Evolutionary conservation across 2,797 vertebrate species (phyloP).

Genomic region (Sciaenops ocellatus): DNA sequence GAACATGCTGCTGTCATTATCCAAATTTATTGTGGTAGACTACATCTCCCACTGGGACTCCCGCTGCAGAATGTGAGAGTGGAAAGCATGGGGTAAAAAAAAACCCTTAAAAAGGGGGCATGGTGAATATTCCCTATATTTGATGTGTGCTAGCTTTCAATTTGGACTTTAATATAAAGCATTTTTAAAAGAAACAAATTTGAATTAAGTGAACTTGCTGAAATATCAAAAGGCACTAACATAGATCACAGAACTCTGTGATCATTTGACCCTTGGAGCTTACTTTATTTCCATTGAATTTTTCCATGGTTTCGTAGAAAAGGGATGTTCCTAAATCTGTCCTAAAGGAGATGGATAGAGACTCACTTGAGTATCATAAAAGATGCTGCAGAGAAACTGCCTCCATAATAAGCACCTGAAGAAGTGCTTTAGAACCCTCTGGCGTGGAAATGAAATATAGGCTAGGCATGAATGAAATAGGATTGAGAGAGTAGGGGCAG

Average conservation of each 20-base stretch:
- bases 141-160: conserved; percentile 22
- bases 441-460: conserved; percentile 77
- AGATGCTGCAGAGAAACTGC: conserved; percentile 68
- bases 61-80: conserved; percentile 26
- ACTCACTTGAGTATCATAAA: conserved; percentile 73
- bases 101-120: background rate
- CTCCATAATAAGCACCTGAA: conserved; percentile 75
- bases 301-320: conserved; percentile 61
- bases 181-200: background rate
- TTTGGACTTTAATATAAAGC: conserved; percentile 45
- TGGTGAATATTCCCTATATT: conserved; percentile 36
- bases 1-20: conserved; percentile 43
- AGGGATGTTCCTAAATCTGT: conserved; percentile 70
- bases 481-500: conserved; percentile 67
- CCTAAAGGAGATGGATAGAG: conserved; percentile 68
- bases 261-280: conserved; percentile 45
- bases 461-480: conserved; percentile 73
- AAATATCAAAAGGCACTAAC: conserved; percentile 25
- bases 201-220: conserved; percentile 47
- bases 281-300: conserved; percentile 44
- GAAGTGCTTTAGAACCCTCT: conserved; percentile 73
- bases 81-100: conserved; percentile 22
- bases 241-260: conserved; percentile 26
- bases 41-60: conserved; percentile 47
- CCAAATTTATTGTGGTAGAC: conserved; percentile 49